These are phyloP conservation scores for Alosa alosa DNA, from an alignment of 2,113 vertebrate genomes.

Conservation along the genomic window DNA sequence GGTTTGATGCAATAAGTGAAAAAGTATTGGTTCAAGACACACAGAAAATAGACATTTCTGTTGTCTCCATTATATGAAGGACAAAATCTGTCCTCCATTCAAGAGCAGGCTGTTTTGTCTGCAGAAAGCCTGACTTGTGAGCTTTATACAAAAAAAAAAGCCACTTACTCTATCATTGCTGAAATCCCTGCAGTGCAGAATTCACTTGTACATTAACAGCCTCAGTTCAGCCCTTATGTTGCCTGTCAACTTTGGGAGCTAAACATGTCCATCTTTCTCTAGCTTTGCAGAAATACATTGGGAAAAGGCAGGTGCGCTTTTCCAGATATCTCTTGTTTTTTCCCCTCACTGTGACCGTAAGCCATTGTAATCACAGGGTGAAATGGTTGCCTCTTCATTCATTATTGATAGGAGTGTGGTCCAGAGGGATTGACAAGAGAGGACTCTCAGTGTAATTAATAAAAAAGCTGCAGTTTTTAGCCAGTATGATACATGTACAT, in stretches of 20 bases:
- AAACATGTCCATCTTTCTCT: slow-evolving; percentile 65
- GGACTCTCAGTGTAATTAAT: slow-evolving; percentile 53
- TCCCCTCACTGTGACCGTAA: slow-evolving; percentile 15
- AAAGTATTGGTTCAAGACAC: background rate
- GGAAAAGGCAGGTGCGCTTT: slow-evolving; percentile 46
- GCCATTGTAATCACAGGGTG: slow-evolving; percentile 54
- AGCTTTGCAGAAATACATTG: slow-evolving; percentile 50
- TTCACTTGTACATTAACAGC: slow-evolving; percentile 61
- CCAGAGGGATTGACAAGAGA: slow-evolving; percentile 26
- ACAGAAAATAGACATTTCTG: background rate
- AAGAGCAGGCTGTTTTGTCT: slow-evolving; percentile 58
- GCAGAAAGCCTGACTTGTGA: slow-evolving; percentile 55
- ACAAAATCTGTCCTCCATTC: slow-evolving; percentile 31
- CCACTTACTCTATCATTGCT: slow-evolving; percentile 64
- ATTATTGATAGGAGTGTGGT: slow-evolving; percentile 63
- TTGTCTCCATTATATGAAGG: background rate
- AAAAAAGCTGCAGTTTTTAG: slow-evolving; percentile 15
- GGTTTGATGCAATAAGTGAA: background rate
- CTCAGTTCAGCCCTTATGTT: slow-evolving; percentile 59
- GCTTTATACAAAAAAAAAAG: slow-evolving; percentile 52
- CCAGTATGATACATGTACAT: slow-evolving; percentile 6
- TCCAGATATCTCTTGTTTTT: slow-evolving; percentile 28
- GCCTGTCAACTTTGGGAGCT: slow-evolving; percentile 63
- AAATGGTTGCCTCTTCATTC: slow-evolving; percentile 57
- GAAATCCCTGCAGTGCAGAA: slow-evolving; percentile 63